A percentile compares a stretch with the other conserved stretches of the same genome.
Conservation (phyloP, 2,888 invertebrate genomes). For the Drosophila kanekoi region DNA sequence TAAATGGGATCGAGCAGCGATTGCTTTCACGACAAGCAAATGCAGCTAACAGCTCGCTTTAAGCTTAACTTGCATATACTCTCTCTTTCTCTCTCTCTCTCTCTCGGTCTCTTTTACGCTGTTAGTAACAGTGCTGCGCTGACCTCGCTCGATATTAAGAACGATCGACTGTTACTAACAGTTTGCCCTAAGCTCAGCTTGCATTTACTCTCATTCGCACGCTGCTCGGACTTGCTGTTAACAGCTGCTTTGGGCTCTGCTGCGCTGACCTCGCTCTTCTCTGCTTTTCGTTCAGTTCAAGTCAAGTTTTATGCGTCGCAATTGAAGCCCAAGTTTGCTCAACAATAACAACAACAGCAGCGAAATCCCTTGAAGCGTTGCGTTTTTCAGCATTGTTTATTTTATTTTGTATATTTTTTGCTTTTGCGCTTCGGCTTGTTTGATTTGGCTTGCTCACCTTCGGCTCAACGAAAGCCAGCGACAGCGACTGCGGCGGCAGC, state of each 20-base stretch:
- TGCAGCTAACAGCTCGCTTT: slow-evolving; percentile 21
- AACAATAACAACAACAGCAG: slow-evolving; percentile 35
- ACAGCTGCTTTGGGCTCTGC: slow-evolving; percentile 14
- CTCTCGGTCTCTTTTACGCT: background rate
- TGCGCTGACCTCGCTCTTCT: slow-evolving; percentile 47
- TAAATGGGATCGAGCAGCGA: slow-evolving; percentile 4
- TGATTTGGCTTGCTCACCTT: slow-evolving; percentile 74
- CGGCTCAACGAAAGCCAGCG: slow-evolving; percentile 62
- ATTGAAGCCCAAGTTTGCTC: slow-evolving; percentile 66
- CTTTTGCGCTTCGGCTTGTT: slow-evolving; percentile 69
- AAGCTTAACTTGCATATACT: background rate
- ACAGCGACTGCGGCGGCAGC: slow-evolving; percentile 15
- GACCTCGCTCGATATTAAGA: slow-evolving; percentile 2
- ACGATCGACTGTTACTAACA: slow-evolving; percentile 18
- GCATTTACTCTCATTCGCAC: slow-evolving; percentile 9
- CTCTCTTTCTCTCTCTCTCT: background rate
- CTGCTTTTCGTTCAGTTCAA: slow-evolving; percentile 43
- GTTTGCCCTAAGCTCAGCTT: slow-evolving; percentile 34
- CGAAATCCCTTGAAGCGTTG: slow-evolving; percentile 75
- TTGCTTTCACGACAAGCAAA: background rate
- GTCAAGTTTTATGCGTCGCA: slow-evolving; percentile 61
- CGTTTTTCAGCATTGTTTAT: slow-evolving; percentile 43
- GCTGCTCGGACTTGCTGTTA: slow-evolving; percentile 11
- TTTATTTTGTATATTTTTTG: slow-evolving; percentile 21
- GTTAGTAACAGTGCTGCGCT: slow-evolving; percentile 1